phyloP scores from a whole-genome alignment of 2,113 vertebrate species.

The Lathamus discolor region DNA sequence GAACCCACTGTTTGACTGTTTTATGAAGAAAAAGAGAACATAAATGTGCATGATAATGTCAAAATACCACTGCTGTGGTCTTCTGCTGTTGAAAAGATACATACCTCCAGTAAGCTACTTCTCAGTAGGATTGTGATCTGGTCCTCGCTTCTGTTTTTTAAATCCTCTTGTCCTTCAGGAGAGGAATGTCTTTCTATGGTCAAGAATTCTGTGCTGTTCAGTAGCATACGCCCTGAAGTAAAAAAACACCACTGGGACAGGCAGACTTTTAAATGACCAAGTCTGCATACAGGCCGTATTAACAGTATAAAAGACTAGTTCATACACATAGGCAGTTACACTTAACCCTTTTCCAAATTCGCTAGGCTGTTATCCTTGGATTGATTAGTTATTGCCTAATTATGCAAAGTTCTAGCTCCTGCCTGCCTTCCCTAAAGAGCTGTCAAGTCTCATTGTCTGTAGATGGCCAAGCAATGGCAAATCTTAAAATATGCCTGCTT shows the following conservation, averaged over 20 bases:
- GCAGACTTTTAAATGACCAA: background rate
- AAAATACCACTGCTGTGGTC: background rate
- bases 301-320: background rate
- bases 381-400: slow-evolving; percentile 44
- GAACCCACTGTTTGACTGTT: background rate
- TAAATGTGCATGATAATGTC: background rate
- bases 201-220: background rate
- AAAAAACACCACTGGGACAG: background rate
- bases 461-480: slow-evolving; percentile 42
- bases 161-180: background rate
- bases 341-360: slow-evolving; percentile 1
- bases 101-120: background rate
- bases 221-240: background rate
- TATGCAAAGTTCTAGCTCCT: slow-evolving; percentile 43
- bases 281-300: background rate
- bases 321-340: background rate
- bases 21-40: background rate
- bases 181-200: background rate
- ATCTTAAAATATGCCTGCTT: slow-evolving; percentile 36
- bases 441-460: slow-evolving; percentile 54
- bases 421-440: background rate
- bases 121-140: background rate
- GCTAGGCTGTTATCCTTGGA: slow-evolving; percentile 34
- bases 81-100: background rate
- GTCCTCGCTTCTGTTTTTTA: background rate